Evolutionary conservation across 2,888 invertebrate genomes (phyloP), one percentile per base, ranked within the genome.

Genomic region (Cylindroiulus punctatus): DNA sequence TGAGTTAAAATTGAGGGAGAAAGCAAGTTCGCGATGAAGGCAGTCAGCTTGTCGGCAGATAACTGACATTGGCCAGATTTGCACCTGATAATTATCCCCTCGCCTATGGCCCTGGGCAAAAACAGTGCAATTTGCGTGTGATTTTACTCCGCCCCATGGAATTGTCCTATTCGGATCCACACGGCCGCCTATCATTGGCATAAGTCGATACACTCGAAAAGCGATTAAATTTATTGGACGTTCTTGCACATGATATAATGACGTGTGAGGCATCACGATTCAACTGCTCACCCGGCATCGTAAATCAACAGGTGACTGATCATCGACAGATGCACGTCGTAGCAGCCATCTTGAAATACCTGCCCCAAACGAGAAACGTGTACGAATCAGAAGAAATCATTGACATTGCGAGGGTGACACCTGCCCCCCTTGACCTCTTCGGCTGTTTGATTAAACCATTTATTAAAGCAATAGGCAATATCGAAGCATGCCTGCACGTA

Each of bases 41-140:
- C 42, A 42, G 36, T n/a, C 81, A 36, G 81, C 40, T 26, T 32
- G 81, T 81, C 19, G 32, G 22, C 42, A 42, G 42, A 36, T 82
- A 82, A 82, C 82, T 82, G 82, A 82, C 82, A 82, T 82, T 82
- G 42, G 40, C 42, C n/a, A 82, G 82, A 82, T 82, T 82, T 82
- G 22, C 82, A 82, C 42, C 82, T 36, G 82, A 82, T 82, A 82
- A 82, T 82, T 82, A 82, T 82, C 82, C 82, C 82, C 22, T 40
- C 82, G 36, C n/a, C 82, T 10, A 82, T 65, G 42, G 32, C 82
- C 82, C 12, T 12, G 82, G 82, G 82, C 82, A 82, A 82, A 82
- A 82, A 36, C 82, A 17, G n/a, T 14, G 10, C n/a, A 82, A 82
- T 82, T 82, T 82, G 42, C 82, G 42, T 82, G 36, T 17, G 36